Evolutionary conservation across 30 jellyfish, hydroid and myxozoan genomes (phyloP).

Genomic region (Hydractinia symbiolongicarpus): DNA sequence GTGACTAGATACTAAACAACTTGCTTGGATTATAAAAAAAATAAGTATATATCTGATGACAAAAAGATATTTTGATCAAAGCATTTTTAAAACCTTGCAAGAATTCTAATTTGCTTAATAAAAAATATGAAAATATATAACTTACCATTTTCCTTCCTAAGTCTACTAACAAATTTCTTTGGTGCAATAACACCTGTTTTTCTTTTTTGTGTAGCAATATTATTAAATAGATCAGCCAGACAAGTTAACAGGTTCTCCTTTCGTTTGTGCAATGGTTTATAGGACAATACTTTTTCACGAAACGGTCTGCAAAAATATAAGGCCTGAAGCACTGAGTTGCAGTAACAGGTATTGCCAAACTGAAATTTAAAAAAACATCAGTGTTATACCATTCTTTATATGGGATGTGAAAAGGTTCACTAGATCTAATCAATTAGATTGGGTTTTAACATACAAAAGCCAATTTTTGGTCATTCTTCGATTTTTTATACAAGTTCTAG

Average conservation of each 20-base stretch:
- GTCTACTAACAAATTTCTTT: slow-evolving; percentile 86
- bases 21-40: neutral
- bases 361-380: slow-evolving; percentile 9
- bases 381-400: neutral
- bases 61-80: neutral
- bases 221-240: slow-evolving; percentile 75
- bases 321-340: slow-evolving; percentile 97
- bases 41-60: neutral
- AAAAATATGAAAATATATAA: neutral
- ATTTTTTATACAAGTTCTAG: too few species aligned
- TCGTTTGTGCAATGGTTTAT: slow-evolving; percentile 83
- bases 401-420: too few species aligned
- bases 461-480: too few species aligned
- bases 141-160: slow-evolving; percentile 94
- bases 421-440: too few species aligned
- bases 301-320: slow-evolving; percentile 94
- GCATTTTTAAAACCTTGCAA: neutral
- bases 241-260: slow-evolving; percentile 91
- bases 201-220: slow-evolving; percentile 91
- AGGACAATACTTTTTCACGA: slow-evolving; percentile 86
- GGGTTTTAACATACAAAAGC: too few species aligned
- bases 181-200: slow-evolving; percentile 95
- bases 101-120: neutral
- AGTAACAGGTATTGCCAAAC: slow-evolving; percentile 98
- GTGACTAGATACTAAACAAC: neutral